Percentiles rank a stretch among this genome's conserved stretches.
Evolutionary conservation across 1,140 invertebrate genomes (phyloP).

Genomic region (Cotesia chilonis): DNA sequence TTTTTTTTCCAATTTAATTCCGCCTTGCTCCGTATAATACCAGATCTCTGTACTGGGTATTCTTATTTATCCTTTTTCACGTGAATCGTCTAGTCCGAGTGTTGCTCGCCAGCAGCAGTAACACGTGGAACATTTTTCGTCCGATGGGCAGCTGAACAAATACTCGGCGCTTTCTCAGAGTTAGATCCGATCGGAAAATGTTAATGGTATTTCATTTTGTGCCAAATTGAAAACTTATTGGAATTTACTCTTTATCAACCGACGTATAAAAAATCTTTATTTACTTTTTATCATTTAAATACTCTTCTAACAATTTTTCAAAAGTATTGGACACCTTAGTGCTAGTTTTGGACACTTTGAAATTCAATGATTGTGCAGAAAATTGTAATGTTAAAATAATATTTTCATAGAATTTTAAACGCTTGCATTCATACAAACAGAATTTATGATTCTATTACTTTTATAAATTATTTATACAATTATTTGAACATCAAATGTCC

Average conservation of each 20-base stretch:
- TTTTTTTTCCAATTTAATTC: conserved; percentile 11
- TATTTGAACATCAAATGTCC: too few relatives aligned
- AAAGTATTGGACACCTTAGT: too few relatives aligned
- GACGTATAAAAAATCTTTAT: conserved; percentile 16
- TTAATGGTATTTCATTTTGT: conserved; percentile 59
- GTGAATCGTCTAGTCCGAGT: conserved; percentile 29
- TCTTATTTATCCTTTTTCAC: conserved; percentile 15
- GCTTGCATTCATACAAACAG: too few relatives aligned
- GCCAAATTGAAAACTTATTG: conserved; percentile 57
- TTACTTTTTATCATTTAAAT: too few relatives aligned
- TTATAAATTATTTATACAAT: too few relatives aligned
- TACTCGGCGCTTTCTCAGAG: conserved; percentile 2
- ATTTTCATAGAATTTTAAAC: too few relatives aligned
- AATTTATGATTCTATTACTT: too few relatives aligned
- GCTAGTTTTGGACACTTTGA: too few relatives aligned
- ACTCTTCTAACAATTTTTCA: too few relatives aligned
- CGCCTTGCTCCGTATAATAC: conserved; percentile 6
- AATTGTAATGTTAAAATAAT: too few relatives aligned
- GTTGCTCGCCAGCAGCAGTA: too few relatives aligned
- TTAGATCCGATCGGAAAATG: conserved; percentile 39
- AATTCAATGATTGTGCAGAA: too few relatives aligned
- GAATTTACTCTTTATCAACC: conserved; percentile 30
- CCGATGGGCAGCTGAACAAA: conserved; percentile 4
- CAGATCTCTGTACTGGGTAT: conserved; percentile 5
- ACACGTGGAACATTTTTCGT: conserved; percentile 17